These are phyloP conservation scores for Diachasma alloeum DNA, from an alignment of 1,140 invertebrate species.

Conservation along the genomic window DNA sequence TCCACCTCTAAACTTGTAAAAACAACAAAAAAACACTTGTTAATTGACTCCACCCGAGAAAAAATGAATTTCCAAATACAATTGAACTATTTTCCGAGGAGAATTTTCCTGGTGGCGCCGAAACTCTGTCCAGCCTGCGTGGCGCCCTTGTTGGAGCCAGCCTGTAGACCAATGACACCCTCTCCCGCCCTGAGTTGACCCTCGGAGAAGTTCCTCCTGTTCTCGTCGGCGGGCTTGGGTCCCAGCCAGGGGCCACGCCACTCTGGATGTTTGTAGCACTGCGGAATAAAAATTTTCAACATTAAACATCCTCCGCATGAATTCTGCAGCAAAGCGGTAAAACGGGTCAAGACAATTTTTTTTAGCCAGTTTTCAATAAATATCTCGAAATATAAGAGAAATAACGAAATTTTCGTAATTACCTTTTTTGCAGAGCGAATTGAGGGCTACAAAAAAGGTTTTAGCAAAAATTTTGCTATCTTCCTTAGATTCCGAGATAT, in stretches of 20 bases:
- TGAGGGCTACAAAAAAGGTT: no score
- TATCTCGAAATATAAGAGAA: no score
- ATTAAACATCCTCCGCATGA: not conserved
- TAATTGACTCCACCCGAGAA: no score
- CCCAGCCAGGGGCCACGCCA: constrained; percentile 89
- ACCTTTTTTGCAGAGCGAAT: no score
- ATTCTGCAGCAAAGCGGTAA: no score
- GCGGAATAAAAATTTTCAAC: constrained; percentile 28
- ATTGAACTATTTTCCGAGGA: constrained; percentile 79
- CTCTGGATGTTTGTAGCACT: constrained; percentile 90
- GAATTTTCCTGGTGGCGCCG: constrained; percentile 89
- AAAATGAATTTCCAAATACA: not conserved
- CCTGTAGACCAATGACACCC: constrained; percentile 91
- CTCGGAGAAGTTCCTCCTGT: constrained; percentile 90
- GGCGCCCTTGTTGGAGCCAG: constrained; percentile 95
- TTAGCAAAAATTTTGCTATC: no score
- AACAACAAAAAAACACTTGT: no score
- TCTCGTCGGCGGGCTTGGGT: constrained; percentile 89
- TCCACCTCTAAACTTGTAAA: no score
- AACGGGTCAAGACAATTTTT: no score
- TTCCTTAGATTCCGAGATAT: no score
- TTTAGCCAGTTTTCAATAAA: no score
- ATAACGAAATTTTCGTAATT: no score
- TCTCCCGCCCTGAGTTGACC: constrained; percentile 91
- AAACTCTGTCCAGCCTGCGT: constrained; percentile 92